These are phyloP conservation scores for Marmota flaviventris DNA, from an alignment of 2,113 vertebrate genomes.

Conservation along the genomic window DNA sequence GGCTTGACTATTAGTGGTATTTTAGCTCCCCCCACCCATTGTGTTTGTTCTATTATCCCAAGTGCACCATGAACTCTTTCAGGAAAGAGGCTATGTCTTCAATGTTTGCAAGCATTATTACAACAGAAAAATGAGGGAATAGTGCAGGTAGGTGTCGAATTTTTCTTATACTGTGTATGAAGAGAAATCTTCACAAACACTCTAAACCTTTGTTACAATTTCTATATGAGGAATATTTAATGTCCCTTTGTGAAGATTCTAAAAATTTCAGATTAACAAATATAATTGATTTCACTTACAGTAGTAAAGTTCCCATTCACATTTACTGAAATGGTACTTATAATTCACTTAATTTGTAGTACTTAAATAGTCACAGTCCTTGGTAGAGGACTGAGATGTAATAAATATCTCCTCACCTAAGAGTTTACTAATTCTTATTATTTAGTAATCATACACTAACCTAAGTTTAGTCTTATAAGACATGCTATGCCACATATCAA, in stretches of 20 bases:
- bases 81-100: background rate
- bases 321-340: background rate
- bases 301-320: background rate
- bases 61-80: background rate
- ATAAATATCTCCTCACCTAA: background rate
- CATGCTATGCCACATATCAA: background rate
- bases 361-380: background rate
- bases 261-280: background rate
- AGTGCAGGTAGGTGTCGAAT: background rate
- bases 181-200: background rate
- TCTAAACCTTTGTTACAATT: background rate
- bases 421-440: constrained; percentile 10
- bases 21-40: background rate
- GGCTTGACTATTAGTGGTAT: background rate
- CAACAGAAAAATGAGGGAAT: background rate
- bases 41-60: background rate
- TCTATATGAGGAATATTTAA: background rate
- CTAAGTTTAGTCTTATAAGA: background rate
- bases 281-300: background rate
- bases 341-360: background rate
- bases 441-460: background rate
- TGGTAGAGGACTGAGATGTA: background rate
- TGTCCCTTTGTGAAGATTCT: background rate
- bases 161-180: background rate
- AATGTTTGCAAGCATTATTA: background rate